These are phyloP conservation scores for Acomys russatus DNA, from an alignment of 2,797 vertebrate genomes.

Conservation along the genomic window DNA sequence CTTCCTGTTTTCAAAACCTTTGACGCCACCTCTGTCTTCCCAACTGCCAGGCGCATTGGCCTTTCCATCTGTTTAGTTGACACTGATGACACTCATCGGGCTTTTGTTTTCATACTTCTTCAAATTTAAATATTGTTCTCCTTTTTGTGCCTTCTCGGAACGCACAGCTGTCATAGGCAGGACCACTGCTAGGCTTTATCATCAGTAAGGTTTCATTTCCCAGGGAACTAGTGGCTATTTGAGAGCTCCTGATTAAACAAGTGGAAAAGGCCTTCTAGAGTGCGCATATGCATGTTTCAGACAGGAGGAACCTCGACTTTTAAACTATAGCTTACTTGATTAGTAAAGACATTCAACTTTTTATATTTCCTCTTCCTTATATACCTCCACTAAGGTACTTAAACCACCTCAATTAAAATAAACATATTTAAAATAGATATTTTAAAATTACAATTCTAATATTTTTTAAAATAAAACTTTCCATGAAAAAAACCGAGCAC, in stretches of 20 bases:
- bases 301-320: not conserved
- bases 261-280: constrained; percentile 46
- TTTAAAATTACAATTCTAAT: constrained; percentile 38
- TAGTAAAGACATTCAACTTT: not conserved
- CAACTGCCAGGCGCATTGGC: constrained; percentile 82
- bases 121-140: constrained; percentile 86
- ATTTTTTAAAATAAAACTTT: not conserved
- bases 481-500: not conserved
- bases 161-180: constrained; percentile 75
- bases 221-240: constrained; percentile 45
- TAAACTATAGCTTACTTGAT: not conserved
- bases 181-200: constrained; percentile 73
- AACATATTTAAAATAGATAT: constrained; percentile 32
- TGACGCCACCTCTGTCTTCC: constrained; percentile 83
- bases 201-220: constrained; percentile 76
- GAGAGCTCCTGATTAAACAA: constrained; percentile 58
- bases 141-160: constrained; percentile 81
- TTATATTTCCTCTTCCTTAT: not conserved
- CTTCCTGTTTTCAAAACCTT: constrained; percentile 87
- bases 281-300: no score
- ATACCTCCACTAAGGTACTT: not conserved
- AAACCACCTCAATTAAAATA: constrained; percentile 22
- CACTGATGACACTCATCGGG: constrained; percentile 84
- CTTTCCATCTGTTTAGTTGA: constrained; percentile 87
- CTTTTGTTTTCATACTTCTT: constrained; percentile 87